Base-by-base conservation (phyloP, 2,888 invertebrate genomes). In the Lasioglossum figueresi region DNA sequence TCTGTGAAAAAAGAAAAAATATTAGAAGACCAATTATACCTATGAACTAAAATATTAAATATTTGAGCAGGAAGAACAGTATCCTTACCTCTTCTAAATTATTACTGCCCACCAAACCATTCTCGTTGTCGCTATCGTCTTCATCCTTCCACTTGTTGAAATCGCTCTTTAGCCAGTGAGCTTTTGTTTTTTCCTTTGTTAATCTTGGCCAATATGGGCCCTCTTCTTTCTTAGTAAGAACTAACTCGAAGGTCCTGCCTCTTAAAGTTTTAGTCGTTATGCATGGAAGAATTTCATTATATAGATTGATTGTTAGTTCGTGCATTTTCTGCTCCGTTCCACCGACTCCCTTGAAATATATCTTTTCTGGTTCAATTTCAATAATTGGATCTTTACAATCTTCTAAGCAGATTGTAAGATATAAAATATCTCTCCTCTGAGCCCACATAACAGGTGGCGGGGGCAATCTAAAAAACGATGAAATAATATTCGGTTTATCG, bases 131-230 rank as follows among this genome's bases (percentile, higher is more conserved):
- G 79, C 98, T 98, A 86, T 99, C 99, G 93, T 98, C 98, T 95
- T 99, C 99, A 95, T 99, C 99, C 95, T 97, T 97, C 99, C 99
- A 99, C 96, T 99, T 99, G 95, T 98, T 98, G 95, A 99, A 99
- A 95, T 99, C 99, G 92, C 99, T 97, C 96, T 99, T 99, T 92
- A 99, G 96, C 97, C 99, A 99, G 95, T 99, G 99, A 92, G 97
- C 97, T 96, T 99, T 99, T 95, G 97, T 97, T 93, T 97, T 97
- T 92, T 98, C 98, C 94, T 97, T 98, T 82, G 98, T 97, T 91
- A 99, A 96, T 89, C 97, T 96, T 79, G 98, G 97, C 99, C 99
- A 99, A 95, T 97, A 99, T 1, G 98, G 96, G 85, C 97, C 98
- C 75, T 96, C 96, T 88, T 96, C 96, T 80, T 93, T 96, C 95